Conservation (phyloP, 2,888 invertebrate genomes). For the Trissolcus japonicus region DNA sequence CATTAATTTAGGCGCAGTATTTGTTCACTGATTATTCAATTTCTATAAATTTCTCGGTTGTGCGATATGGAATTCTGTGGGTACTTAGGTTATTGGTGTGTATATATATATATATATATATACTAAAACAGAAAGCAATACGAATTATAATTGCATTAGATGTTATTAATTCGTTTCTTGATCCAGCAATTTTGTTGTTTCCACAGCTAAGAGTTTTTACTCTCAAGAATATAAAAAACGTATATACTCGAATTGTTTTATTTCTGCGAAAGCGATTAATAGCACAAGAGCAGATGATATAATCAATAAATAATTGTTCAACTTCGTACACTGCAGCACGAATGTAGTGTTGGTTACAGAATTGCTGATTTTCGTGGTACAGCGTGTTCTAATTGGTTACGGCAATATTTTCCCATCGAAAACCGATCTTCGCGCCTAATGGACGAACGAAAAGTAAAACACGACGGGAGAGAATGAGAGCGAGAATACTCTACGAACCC, state of each 20-base stretch:
- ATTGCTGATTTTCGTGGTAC: slow-evolving; percentile 35
- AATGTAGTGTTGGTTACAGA: slow-evolving; percentile 31
- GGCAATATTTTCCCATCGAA: slow-evolving; percentile 61
- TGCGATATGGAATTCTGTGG: too few relatives aligned
- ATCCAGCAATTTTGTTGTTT: too few relatives aligned
- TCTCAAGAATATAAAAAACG: too few relatives aligned
- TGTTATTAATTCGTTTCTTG: too few relatives aligned
- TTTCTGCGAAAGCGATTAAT: too few relatives aligned
- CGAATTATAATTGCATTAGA: too few relatives aligned
- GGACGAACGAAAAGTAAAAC: slow-evolving; percentile 39
- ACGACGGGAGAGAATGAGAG: slow-evolving; percentile 27
- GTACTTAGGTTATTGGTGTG: neutral
- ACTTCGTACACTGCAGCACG: slow-evolving; percentile 16
- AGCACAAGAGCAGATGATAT: slow-evolving; percentile 1
- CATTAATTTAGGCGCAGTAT: neutral
- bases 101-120: too few relatives aligned
- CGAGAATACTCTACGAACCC: slow-evolving; percentile 29
- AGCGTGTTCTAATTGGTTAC: slow-evolving; percentile 59
- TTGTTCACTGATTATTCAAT: neutral
- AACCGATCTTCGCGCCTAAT: slow-evolving; percentile 59
- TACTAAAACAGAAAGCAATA: too few relatives aligned
- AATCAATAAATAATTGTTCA: slow-evolving; percentile 38
- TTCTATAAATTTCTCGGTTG: neutral
- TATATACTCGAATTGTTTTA: neutral
- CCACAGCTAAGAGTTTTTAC: too few relatives aligned